Evolutionary conservation across 2,888 invertebrate species (phyloP), one percentile per base, ranked within the genome.

Genomic region (Stenchaetothrips biformis): DNA sequence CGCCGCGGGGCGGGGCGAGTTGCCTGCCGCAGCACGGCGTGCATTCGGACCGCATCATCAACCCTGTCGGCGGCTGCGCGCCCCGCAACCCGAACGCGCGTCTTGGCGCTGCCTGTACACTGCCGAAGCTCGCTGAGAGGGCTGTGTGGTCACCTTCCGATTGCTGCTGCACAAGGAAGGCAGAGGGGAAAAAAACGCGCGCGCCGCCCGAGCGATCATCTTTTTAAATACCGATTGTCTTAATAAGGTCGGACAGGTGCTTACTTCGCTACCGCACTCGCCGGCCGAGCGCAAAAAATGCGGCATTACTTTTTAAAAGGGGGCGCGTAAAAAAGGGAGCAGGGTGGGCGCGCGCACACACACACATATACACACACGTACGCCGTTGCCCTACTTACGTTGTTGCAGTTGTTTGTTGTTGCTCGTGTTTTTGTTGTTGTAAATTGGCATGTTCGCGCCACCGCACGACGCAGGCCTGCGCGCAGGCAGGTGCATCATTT

Each of bases 151-250:
- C 37, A 37, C 1, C 37, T 4, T 37, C 37, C 37, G 37, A 37
- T 37, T 37, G 37, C 37, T 4, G 16, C 53, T 18, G 53, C 18
- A 13, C 53, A 53, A 18, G 4, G 37, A 53, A n/a, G n/a, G 18
- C 67, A 6, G 11, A 21, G 67, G 11, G 11, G 67, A 74, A 74
- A 74, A 62, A 74, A 74, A 21, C 67, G 7, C 21, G n/a, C 67
- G 25, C 21, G 21, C 4, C 8, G 16, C 8, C 16, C 7, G 16
- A 6, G 18, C 59, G 59, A 18, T 18, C 59, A 59, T 59, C 59
- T 59, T 59, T 59, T 18, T 18, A 59, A 59, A 59, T 59, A 59
- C 59, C 59, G 59, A 59, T 59, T 59, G 59, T 59, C 59, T 59
- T 59, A 59, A 59, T 59, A 59, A 59, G 59, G 59, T 18, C 59